A percentile compares a stretch with the other conserved stretches of the same genome.
Conservation (phyloP, 2,113 vertebrate genomes). For the Brachyhypopomus gauderio region DNA sequence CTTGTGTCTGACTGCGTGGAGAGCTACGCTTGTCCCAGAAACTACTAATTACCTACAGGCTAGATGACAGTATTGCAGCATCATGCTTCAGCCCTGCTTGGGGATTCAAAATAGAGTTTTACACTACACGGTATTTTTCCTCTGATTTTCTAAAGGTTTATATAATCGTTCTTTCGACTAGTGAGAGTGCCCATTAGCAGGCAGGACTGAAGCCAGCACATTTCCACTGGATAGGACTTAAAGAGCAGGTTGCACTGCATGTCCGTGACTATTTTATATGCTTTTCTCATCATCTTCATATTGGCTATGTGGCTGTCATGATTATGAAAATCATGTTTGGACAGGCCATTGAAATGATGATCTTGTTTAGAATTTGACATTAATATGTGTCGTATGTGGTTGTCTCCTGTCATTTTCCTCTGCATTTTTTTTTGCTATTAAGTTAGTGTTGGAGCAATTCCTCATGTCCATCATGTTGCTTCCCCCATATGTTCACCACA, state of each 20-base stretch:
- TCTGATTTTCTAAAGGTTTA: not conserved
- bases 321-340: not conserved
- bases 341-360: not conserved
- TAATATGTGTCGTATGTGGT: not conserved
- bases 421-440: not conserved
- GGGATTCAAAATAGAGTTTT: not conserved
- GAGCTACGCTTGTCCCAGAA: slow-evolving; percentile 40
- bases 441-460: not conserved
- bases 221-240: not conserved
- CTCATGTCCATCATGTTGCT: not conserved
- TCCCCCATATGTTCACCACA: not conserved
- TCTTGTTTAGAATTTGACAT: slow-evolving; percentile 1
- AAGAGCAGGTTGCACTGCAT: not conserved
- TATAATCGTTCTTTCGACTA: not conserved
- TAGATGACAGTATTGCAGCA: not conserved
- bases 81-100: not conserved
- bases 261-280: not conserved
- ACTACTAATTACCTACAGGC: slow-evolving; percentile 6
- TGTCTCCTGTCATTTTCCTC: not conserved
- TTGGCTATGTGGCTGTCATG: not conserved
- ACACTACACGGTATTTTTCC: no score
- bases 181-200: no score
- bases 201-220: no score
- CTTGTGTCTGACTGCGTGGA: slow-evolving; percentile 18
- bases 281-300: not conserved